Evolutionary conservation across 2,888 invertebrate species (phyloP).

Genomic region (Sphinx pinastri): DNA sequence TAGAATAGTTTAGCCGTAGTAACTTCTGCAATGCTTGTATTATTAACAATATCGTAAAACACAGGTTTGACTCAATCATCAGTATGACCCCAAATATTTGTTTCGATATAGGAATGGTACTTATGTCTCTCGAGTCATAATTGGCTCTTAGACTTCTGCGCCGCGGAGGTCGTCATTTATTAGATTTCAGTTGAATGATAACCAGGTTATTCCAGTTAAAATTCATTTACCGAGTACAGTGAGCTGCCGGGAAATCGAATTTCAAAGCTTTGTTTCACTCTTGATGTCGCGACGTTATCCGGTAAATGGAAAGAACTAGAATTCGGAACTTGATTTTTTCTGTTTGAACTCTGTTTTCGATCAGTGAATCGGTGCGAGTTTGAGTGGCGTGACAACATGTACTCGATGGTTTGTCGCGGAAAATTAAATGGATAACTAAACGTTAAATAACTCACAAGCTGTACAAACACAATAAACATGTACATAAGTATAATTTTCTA

Average conservation of each 20-base stretch:
- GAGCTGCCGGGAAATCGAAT: slow-evolving; percentile 2
- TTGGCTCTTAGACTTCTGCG: slow-evolving; percentile 14
- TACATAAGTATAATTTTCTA: no score
- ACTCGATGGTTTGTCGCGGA: not conserved
- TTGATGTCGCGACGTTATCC: not conserved
- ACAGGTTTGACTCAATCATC: not conserved
- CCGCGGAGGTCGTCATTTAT: slow-evolving; percentile 14
- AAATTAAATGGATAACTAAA: no score
- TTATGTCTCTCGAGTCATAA: not conserved
- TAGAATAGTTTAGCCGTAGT: no score
- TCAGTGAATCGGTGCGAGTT: no score
- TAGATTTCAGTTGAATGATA: slow-evolving; percentile 21
- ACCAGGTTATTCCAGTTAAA: slow-evolving; percentile 14
- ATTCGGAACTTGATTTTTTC: not conserved
- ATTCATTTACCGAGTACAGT: slow-evolving; percentile 12
- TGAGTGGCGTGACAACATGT: not conserved
- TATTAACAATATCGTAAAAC: not conserved
- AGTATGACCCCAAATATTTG: not conserved
- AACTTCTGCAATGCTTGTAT: not conserved
- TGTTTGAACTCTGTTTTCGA: not conserved
- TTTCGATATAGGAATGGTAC: not conserved
- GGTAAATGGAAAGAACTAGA: not conserved
- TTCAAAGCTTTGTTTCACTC: slow-evolving; percentile 21
- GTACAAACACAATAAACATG: no score
- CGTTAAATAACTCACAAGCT: no score